phyloP scores from a whole-genome alignment of 2,797 vertebrate species.

The Manis javanica region DNA sequence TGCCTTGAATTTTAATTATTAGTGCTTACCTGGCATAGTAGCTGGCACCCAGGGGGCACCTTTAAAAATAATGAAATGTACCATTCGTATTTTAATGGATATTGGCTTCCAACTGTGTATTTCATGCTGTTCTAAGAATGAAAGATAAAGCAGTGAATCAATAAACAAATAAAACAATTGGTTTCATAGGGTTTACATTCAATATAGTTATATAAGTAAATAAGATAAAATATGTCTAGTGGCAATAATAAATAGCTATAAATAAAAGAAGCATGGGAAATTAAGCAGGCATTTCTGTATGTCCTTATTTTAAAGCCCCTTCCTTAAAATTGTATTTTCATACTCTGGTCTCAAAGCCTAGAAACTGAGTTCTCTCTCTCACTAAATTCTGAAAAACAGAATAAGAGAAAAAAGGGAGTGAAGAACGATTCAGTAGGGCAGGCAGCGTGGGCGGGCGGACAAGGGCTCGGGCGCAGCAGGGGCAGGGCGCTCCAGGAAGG shows the following conservation, averaged over 20 bases:
- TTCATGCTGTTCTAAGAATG: not conserved
- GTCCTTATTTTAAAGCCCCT: not conserved
- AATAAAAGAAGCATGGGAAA: not conserved
- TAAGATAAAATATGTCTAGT: not conserved
- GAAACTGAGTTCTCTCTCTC: not conserved
- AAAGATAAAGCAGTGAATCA: not conserved
- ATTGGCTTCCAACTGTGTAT: not conserved
- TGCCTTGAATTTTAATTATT: not conserved
- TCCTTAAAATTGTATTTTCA: not conserved
- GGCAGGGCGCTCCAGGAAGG: too few relatives aligned
- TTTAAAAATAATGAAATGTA: not conserved
- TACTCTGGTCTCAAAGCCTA: not conserved
- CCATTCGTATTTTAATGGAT: not conserved
- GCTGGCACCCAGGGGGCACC: not conserved
- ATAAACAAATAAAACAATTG: not conserved
- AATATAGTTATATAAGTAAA: not conserved
- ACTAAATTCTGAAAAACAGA: not conserved
- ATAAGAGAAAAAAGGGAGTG: not conserved
- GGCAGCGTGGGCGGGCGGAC: not conserved
- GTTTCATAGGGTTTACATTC: not conserved
- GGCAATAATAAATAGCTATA: not conserved
- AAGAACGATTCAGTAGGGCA: not conserved
- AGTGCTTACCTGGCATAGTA: not conserved
- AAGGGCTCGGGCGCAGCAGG: too few relatives aligned
- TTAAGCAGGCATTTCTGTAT: not conserved